Evolutionary conservation across 2,113 vertebrate genomes (phyloP).

Genomic region (Rousettus leschenaultii): DNA sequence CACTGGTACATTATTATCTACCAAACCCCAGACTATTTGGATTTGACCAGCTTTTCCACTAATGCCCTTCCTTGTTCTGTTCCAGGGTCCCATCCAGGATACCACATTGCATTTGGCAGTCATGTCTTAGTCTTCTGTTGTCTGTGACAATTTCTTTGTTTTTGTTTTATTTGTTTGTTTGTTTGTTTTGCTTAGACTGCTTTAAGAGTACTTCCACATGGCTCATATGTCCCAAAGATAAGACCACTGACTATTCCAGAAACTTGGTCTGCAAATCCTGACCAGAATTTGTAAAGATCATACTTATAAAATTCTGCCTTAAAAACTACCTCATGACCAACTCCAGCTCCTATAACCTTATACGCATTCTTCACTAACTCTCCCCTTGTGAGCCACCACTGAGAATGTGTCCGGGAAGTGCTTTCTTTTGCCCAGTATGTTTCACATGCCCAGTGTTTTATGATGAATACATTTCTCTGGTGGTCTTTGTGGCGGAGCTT

Average conservation of each 20-base stretch:
- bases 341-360: neutral
- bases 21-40: neutral
- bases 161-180: neutral
- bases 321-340: slow-evolving; percentile 5
- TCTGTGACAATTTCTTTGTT: neutral
- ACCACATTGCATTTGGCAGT: neutral
- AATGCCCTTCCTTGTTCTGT: neutral
- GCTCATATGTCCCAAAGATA: neutral
- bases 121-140: neutral
- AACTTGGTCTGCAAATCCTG: slow-evolving; percentile 2
- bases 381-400: neutral
- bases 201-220: neutral
- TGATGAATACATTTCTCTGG: neutral
- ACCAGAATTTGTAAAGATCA: neutral
- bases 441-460: neutral
- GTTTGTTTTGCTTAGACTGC: neutral
- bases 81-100: neutral
- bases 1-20: neutral
- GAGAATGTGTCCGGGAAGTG: neutral
- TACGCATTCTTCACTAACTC: neutral
- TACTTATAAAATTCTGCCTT: neutral
- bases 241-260: neutral
- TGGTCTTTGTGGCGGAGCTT: neutral
- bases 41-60: neutral
- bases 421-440: neutral